Conservation (phyloP, 1,140 invertebrate genomes). For the Plectrocnemia conspersa region DNA sequence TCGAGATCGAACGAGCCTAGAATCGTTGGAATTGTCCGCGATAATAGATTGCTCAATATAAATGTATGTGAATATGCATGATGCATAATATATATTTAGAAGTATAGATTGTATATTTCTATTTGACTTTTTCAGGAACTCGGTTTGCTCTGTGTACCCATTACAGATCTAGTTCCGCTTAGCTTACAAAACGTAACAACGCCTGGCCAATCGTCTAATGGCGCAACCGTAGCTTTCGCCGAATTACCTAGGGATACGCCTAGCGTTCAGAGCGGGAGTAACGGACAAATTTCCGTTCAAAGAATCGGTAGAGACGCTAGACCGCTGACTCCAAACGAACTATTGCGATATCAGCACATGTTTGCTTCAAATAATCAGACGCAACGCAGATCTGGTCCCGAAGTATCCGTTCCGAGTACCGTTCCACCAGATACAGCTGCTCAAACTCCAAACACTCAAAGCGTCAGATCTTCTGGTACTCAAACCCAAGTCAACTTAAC, state of each 20-base stretch:
- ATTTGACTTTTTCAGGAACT: constrained; percentile 40
- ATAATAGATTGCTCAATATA: constrained; percentile 39
- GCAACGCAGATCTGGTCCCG: constrained; percentile 1
- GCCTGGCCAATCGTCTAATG: constrained; percentile 28
- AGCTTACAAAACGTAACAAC: constrained; percentile 28
- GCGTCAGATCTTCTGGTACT: constrained; percentile 6
- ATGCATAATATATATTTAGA: constrained; percentile 3
- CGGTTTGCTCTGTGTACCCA: constrained; percentile 45
- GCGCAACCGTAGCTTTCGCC: constrained; percentile 20
- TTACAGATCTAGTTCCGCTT: constrained; percentile 43
- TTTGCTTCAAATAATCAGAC: constrained; percentile 26
- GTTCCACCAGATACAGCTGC: constrained; percentile 17
- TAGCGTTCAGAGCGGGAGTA: constrained; percentile 9
- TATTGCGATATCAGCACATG: constrained; percentile 39
- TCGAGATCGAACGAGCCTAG: constrained; percentile 19
- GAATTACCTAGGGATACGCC: constrained; percentile 28
- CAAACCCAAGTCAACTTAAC: neutral
- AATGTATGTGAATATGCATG: constrained; percentile 39
- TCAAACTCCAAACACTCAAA: neutral
- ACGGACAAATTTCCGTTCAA: constrained; percentile 45
- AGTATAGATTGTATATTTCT: neutral
- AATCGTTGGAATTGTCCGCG: constrained; percentile 30
- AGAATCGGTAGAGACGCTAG: constrained; percentile 47
- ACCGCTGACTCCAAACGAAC: constrained; percentile 42
- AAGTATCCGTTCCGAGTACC: constrained; percentile 18